phyloP scores from a whole-genome alignment of 2,888 invertebrate genomes.

The Torymus texanus region DNA sequence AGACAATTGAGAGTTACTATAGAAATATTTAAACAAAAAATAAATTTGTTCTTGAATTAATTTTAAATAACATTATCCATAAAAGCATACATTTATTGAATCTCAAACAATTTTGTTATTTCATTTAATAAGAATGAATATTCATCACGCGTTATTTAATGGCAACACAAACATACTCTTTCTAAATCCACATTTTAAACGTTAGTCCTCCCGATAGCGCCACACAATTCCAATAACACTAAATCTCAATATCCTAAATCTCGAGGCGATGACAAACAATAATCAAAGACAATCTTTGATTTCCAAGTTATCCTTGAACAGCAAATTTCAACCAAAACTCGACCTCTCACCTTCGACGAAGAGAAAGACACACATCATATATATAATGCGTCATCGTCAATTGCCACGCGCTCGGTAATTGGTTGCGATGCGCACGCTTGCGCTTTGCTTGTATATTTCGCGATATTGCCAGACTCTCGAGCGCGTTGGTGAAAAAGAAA shows the following conservation, averaged over 20 bases:
- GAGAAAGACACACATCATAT: constrained; percentile 16
- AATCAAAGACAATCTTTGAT: neutral
- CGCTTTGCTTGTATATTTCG: neutral
- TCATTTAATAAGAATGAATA: no score
- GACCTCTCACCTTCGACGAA: constrained; percentile 28
- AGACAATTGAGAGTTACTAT: no score
- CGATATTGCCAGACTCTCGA: neutral
- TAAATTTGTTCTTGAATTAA: no score
- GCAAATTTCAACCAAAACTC: constrained; percentile 3
- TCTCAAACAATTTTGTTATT: neutral
- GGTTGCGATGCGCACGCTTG: constrained; percentile 7
- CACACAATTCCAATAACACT: neutral
- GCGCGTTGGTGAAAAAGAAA: neutral
- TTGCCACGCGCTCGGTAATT: constrained; percentile 24
- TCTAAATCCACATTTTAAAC: neutral
- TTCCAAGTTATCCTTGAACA: constrained; percentile 7
- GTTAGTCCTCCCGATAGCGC: neutral
- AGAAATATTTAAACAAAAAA: no score
- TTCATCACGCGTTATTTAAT: no score
- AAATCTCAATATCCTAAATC: constrained; percentile 22
- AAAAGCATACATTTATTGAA: no score
- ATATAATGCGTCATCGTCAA: constrained; percentile 32
- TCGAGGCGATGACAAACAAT: neutral
- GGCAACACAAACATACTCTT: no score
- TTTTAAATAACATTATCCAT: no score